Evolutionary conservation across 2,113 vertebrate species (phyloP).

Genomic region (Talpa occidentalis): DNA sequence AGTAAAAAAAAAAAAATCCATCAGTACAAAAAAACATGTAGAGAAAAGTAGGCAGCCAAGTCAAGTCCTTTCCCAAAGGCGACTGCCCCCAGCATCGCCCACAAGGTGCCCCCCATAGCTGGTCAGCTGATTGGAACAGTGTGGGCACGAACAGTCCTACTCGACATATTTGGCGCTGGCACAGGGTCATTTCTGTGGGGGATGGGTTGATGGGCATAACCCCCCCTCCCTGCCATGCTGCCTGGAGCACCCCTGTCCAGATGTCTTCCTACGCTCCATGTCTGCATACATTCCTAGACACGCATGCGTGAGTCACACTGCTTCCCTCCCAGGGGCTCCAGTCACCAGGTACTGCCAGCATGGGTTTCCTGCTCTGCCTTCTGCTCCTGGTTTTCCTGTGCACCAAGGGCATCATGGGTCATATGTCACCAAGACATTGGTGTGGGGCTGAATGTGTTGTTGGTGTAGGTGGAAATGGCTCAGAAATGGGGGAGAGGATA

Average conservation of each 20-base stretch:
- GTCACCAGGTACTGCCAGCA: neutral
- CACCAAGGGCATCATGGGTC: neutral
- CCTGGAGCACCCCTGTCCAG: neutral
- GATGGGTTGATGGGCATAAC: too few relatives aligned
- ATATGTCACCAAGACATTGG: too few relatives aligned
- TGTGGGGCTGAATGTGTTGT: neutral
- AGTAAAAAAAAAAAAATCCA: neutral
- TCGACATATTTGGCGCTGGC: too few relatives aligned
- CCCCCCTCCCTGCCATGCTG: rapidly evolving
- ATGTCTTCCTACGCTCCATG: neutral
- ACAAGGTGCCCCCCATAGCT: neutral
- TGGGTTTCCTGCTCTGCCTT: neutral
- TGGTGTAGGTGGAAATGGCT: neutral
- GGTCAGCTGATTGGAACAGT: rapidly evolving
- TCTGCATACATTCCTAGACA: neutral
- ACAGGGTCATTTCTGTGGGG: neutral
- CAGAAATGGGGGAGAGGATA: neutral
- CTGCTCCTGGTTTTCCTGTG: neutral
- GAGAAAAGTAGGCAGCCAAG: neutral
- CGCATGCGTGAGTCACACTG: neutral
- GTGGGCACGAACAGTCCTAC: too few relatives aligned
- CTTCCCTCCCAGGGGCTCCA: neutral
- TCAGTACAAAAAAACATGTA: rapidly evolving
- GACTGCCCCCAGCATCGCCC: rapidly evolving
- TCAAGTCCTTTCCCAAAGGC: neutral